Percentiles rank a stretch among this genome's conserved stretches.
Evolutionary conservation across 1,140 invertebrate species (phyloP).

Genomic region (Drosophila punjabiensis): DNA sequence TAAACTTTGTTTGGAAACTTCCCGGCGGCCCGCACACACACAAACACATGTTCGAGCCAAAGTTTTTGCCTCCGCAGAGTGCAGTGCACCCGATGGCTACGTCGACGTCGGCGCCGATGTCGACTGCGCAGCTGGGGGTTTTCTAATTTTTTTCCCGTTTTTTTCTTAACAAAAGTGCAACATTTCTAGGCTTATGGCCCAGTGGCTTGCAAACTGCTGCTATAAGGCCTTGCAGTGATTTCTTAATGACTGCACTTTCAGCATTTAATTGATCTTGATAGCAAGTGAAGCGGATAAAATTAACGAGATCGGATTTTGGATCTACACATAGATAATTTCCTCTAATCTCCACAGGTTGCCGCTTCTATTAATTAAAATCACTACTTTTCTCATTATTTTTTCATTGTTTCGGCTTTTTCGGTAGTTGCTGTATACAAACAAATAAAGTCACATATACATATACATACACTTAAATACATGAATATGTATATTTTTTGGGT

Average conservation of each 20-base stretch:
- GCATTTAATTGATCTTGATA: constrained; percentile 14
- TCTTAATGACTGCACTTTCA: not conserved
- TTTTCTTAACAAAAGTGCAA: constrained; percentile 9
- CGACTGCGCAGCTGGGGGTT: constrained; percentile 24
- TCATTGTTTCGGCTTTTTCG: constrained; percentile 1
- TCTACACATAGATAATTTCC: constrained; percentile 6
- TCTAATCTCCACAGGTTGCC: constrained; percentile 3
- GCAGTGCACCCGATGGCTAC: constrained; percentile 32
- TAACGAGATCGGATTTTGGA: not conserved
- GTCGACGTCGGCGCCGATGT: constrained; percentile 1
- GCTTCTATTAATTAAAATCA: constrained; percentile 7
- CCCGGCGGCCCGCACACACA: not conserved
- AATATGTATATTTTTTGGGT: constrained; percentile 21
- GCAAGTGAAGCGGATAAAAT: constrained; percentile 1
- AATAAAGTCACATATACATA: not conserved
- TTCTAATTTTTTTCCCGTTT: constrained; percentile 4
- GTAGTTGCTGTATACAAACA: not conserved
- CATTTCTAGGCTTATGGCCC: constrained; percentile 14
- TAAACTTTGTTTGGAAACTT: constrained; percentile 32
- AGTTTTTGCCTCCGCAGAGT: constrained; percentile 49
- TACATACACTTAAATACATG: no score
- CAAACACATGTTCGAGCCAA: constrained; percentile 28
- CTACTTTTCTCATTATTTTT: constrained; percentile 12
- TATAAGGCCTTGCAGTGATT: no score
- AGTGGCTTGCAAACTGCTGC: constrained; percentile 10